Evolutionary conservation across 2,888 invertebrate genomes (phyloP).

Genomic region (Molorchus minor): DNA sequence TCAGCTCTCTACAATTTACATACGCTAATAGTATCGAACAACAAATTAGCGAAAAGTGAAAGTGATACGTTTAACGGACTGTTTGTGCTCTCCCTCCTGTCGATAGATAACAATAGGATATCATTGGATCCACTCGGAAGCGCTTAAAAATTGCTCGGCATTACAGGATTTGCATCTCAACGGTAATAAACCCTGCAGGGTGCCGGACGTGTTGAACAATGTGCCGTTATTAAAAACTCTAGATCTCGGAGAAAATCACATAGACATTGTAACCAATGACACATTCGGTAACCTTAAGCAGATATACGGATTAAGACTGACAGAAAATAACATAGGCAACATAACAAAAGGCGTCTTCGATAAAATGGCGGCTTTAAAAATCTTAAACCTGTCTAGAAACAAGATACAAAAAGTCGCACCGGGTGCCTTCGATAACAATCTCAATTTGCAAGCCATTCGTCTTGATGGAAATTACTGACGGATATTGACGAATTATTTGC

Average conservation of each 20-base stretch:
- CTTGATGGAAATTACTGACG: conserved; percentile 83
- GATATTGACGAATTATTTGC: conserved; percentile 83
- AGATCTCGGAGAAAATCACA: conserved; percentile 86
- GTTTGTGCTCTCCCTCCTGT: conserved; percentile 77
- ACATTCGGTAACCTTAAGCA: conserved; percentile 84
- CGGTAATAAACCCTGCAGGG: conserved; percentile 79
- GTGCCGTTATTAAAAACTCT: conserved; percentile 81
- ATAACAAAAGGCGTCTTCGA: conserved; percentile 82
- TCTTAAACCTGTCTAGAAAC: conserved; percentile 84
- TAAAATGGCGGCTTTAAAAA: conserved; percentile 80
- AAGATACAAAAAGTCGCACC: conserved; percentile 81
- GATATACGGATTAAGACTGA: conserved; percentile 82
- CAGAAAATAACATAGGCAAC: conserved; percentile 85
- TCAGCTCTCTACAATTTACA: conserved; percentile 80
- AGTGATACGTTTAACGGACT: conserved; percentile 80
- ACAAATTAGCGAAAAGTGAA: conserved; percentile 78
- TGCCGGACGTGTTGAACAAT: conserved; percentile 78
- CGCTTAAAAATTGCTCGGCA: conserved; percentile 80
- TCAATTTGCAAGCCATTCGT: conserved; percentile 81
- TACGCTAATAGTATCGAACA: conserved; percentile 82
- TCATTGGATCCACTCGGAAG: conserved; percentile 77
- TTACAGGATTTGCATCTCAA: conserved; percentile 85
- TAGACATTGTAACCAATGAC: conserved; percentile 78
- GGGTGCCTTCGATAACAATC: conserved; percentile 80
- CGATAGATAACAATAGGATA: conserved; percentile 83